Conservation (phyloP, 2,888 invertebrate genomes). For the Scaptomyza polygonia region DNA sequence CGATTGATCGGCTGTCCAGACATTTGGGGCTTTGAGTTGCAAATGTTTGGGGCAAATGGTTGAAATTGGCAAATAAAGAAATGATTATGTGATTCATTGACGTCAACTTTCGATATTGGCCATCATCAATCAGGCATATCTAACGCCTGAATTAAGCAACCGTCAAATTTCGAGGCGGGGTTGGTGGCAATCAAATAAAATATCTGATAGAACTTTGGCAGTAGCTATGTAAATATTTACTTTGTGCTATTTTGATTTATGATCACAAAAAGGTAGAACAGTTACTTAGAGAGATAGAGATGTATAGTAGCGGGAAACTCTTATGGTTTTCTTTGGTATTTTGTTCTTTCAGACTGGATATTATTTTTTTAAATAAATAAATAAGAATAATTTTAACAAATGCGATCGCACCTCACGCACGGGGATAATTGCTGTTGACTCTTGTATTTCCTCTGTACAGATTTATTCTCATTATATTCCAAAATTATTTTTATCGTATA, state of each 20-base stretch:
- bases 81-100: conserved; percentile 9
- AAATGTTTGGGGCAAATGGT: neutral
- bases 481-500: no score
- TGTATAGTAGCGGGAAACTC: no score
- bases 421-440: no score
- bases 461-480: no score
- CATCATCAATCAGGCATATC: conserved; percentile 36
- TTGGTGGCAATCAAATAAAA: conserved; percentile 24
- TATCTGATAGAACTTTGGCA: conserved; percentile 8
- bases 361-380: no score
- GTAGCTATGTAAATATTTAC: conserved; percentile 3
- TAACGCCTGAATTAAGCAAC: neutral
- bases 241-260: conserved; percentile 28
- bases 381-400: no score
- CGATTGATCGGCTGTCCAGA: conserved; percentile 21
- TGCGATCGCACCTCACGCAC: no score
- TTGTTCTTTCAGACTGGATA: no score
- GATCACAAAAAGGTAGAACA: neutral
- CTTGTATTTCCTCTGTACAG: no score
- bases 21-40: conserved; percentile 6
- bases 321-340: no score
- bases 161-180: no score
- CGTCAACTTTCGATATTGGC: conserved; percentile 8
- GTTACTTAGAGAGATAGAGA: no score
- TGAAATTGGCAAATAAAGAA: conserved; percentile 19